A percentile compares a stretch with the other conserved stretches of the same genome.
These are phyloP conservation scores for Trinorchestia longiramus DNA, from an alignment of 1,140 invertebrate species.

Conservation along the genomic window DNA sequence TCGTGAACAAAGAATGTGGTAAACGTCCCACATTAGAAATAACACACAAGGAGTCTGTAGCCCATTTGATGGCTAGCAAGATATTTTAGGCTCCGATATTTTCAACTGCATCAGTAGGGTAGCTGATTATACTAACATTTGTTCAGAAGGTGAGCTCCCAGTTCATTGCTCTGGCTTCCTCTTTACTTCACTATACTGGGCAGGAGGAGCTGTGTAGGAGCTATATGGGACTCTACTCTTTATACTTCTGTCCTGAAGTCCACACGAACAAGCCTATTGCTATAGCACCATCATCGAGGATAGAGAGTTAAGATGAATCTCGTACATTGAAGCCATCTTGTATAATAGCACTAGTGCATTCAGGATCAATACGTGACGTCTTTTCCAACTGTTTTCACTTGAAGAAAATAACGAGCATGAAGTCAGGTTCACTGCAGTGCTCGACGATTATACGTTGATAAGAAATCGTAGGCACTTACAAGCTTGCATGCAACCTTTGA, in stretches of 20 bases:
- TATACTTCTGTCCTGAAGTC: background rate
- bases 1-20: background rate
- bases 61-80: background rate
- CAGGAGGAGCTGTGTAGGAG: too few species aligned
- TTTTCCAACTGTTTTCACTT: too few species aligned
- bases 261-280: background rate
- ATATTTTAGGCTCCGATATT: background rate
- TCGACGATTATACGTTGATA: background rate
- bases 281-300: background rate
- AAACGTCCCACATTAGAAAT: background rate
- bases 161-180: too few species aligned
- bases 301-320: background rate
- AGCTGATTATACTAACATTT: background rate
- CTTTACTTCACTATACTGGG: too few species aligned
- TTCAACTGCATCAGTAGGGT: background rate
- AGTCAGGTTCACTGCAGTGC: background rate
- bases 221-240: too few species aligned
- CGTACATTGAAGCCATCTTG: background rate
- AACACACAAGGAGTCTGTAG: too few species aligned
- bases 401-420: background rate
- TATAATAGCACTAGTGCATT: too few species aligned
- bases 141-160: background rate
- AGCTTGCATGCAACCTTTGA: background rate
- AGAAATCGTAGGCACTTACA: background rate
- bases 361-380: too few species aligned